These are phyloP conservation scores for Anhinga rufa DNA, from an alignment of 2,113 vertebrate genomes.

Conservation along the genomic window DNA sequence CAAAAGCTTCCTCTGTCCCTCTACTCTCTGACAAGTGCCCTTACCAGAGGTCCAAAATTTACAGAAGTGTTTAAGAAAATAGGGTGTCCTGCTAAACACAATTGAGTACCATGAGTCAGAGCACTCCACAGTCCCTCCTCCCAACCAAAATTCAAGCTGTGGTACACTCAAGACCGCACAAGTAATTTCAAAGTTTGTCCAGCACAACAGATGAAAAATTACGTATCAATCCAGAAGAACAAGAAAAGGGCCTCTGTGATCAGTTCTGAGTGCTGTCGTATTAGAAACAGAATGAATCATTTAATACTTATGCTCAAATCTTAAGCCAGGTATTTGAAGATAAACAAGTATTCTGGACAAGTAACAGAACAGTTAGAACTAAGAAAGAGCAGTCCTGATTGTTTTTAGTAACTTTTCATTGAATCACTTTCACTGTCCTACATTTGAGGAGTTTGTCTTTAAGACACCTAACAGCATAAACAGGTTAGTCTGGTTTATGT, in stretches of 20 bases:
- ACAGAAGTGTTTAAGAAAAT: not conserved
- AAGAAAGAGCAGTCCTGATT: not conserved
- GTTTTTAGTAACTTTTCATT: not conserved
- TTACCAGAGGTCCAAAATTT: not conserved
- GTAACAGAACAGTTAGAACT: not conserved
- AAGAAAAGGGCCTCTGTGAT: not conserved
- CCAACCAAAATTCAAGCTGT: not conserved
- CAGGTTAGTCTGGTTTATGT: not conserved
- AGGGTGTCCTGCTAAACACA: not conserved
- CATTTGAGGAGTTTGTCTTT: not conserved
- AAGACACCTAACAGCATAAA: not conserved
- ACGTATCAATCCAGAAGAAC: accelerated
- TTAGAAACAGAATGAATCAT: not conserved
- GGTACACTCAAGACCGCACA: not conserved
- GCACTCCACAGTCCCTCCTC: not conserved
- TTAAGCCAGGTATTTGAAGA: not conserved
- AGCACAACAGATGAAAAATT: not conserved
- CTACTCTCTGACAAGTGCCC: not conserved
- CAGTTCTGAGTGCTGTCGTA: not conserved
- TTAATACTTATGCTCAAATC: not conserved
- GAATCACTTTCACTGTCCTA: not conserved
- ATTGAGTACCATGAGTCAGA: not conserved
- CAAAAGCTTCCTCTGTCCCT: not conserved
- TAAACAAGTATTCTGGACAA: not conserved
- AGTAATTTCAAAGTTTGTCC: not conserved